Base-by-base conservation (phyloP, 1,140 invertebrate species). In the Coenobita brevimanus region DNA sequence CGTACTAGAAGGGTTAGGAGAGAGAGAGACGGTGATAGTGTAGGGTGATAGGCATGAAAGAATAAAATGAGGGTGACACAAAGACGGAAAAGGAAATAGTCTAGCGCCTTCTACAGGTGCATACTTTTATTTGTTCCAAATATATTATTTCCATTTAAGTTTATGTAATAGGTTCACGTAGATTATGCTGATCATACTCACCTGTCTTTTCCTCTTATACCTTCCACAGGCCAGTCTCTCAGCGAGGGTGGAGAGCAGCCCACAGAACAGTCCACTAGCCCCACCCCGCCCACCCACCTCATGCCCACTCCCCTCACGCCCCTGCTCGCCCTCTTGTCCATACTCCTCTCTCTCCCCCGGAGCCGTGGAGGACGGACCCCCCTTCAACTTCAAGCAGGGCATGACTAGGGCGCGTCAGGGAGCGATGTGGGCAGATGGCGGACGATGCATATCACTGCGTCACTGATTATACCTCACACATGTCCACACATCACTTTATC, bases 121-220 rank as follows among this genome's bases (percentile, higher is more conserved):
- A n/a, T n/a, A n/a, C n/a, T n/a, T n/a, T n/a, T n/a, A n/a, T n/a
- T n/a, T n/a, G n/a, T n/a, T n/a, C n/a, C n/a, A n/a, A n/a, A n/a
- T n/a, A n/a, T n/a, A n/a, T n/a, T n/a, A n/a, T n/a, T n/a, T n/a
- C n/a, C n/a, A n/a, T n/a, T n/a, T n/a, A n/a, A n/a, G n/a, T n/a
- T n/a, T n/a, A n/a, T n/a, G n/a, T n/a, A n/a, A n/a, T n/a, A n/a
- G n/a, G n/a, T n/a, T n/a, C n/a, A n/a, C n/a, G n/a, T n/a, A n/a
- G n/a, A n/a, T n/a, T n/a, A n/a, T n/a, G n/a, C n/a, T n/a, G n/a
- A 13, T 43, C 2, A 6, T 46, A 41, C 80, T 82, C 21, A 82
- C 80, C 80, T 82, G 64, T 82, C 80, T 69, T 41, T 82, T 82
- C 41, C 43, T 67, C 64, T 71, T 82, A 64, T 82, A 54, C 33